Percentiles rank a stretch among this genome's conserved stretches.
phyloP scores from a whole-genome alignment of 2,113 vertebrate species.

The Accipiter cooperii region DNA sequence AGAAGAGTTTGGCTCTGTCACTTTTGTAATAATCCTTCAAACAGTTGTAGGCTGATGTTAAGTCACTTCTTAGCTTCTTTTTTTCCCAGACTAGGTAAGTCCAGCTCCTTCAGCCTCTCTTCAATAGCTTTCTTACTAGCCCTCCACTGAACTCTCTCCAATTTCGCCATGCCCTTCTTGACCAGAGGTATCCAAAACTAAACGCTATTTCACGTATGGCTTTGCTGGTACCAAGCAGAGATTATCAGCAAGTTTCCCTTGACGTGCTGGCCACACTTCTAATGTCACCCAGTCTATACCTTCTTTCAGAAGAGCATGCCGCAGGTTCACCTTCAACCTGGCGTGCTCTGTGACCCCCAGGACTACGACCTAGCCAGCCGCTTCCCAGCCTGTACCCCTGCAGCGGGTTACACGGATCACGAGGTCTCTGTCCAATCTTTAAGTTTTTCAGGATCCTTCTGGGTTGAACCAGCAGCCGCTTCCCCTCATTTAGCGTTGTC shows the following conservation, averaged over 20 bases:
- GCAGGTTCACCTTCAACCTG: rapidly evolving
- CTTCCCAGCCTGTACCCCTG: neutral
- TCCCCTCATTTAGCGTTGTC: neutral
- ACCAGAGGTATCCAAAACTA: neutral
- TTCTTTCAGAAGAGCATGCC: neutral
- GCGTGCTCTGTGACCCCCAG: neutral
- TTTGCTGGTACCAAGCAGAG: neutral
- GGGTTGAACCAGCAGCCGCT: neutral
- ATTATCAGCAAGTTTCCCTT: neutral
- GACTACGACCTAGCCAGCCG: neutral
- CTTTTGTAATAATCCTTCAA: neutral
- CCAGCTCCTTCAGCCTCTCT: neutral
- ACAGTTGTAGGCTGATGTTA: neutral
- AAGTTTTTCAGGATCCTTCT: neutral
- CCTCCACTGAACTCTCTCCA: neutral
- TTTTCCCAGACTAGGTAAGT: neutral
- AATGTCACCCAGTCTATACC: neutral
- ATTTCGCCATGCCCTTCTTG: neutral
- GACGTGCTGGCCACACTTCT: neutral
- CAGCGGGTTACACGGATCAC: neutral
- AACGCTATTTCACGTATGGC: neutral
- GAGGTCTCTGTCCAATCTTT: neutral
- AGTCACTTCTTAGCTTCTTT: neutral
- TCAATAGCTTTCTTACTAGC: neutral
- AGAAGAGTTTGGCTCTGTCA: neutral